phyloP scores from a whole-genome alignment of 2,888 invertebrate species.

The Chloromyia formosa region DNA sequence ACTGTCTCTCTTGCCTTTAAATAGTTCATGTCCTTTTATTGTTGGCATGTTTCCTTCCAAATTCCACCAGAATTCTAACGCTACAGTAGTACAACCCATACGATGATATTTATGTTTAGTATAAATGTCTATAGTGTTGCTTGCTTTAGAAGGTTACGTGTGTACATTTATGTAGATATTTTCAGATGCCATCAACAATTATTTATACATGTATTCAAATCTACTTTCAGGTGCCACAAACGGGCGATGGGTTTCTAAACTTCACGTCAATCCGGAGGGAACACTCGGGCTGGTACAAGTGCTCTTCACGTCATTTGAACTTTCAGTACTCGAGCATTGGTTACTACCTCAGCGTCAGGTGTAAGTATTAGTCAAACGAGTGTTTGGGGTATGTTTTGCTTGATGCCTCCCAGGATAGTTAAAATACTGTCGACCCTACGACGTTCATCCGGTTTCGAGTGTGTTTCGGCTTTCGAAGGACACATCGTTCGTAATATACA shows the following conservation, averaged over 20 bases:
- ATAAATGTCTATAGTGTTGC: background rate
- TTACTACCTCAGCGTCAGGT: constrained; percentile 87
- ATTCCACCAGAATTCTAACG: too few species aligned
- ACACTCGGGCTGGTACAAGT: constrained; percentile 94
- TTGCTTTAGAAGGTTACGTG: constrained; percentile 32
- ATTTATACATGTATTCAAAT: constrained; percentile 45
- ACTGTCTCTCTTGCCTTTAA: background rate
- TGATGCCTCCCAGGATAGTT: constrained; percentile 20
- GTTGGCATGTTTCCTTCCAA: background rate
- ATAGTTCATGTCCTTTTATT: background rate
- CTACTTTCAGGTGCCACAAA: constrained; percentile 69
- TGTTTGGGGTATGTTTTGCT: constrained; percentile 32
- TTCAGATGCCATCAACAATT: constrained; percentile 40
- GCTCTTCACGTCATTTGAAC: constrained; percentile 83
- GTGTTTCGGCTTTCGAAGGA: background rate
- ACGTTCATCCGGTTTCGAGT: constrained; percentile 16
- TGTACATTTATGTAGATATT: constrained; percentile 4
- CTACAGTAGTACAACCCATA: too few species aligned
- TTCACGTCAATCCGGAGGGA: constrained; percentile 80
- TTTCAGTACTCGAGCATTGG: constrained; percentile 89
- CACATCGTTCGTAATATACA: background rate
- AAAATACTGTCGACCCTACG: background rate
- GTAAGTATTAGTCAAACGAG: constrained; percentile 69
- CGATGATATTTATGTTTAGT: too few species aligned
- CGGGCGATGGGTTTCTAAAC: constrained; percentile 83